Conservation (phyloP, 2,888 invertebrate species). For the Perdita meconis region DNA sequence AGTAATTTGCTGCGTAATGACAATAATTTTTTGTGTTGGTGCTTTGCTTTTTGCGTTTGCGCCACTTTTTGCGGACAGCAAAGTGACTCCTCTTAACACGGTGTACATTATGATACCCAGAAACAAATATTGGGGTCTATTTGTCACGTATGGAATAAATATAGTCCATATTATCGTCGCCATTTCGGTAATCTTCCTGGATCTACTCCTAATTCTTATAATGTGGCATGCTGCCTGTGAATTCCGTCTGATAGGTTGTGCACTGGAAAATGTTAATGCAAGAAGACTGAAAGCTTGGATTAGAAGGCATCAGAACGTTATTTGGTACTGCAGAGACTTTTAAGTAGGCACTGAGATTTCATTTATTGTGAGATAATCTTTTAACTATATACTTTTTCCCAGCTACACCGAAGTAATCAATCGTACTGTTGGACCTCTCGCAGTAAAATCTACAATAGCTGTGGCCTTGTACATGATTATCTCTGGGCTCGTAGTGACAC, state of each 20-base stretch:
- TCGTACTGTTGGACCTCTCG: constrained; percentile 33
- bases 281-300: constrained; percentile 26
- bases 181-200: constrained; percentile 27
- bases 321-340: too few species aligned
- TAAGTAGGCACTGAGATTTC: too few species aligned
- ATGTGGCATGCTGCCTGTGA: constrained; percentile 49
- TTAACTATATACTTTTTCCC: neutral
- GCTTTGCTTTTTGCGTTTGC: constrained; percentile 14
- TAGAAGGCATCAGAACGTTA: constrained; percentile 36
- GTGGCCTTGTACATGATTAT: constrained; percentile 44
- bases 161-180: constrained; percentile 22
- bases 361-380: too few species aligned
- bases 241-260: constrained; percentile 23
- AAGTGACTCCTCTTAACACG: constrained; percentile 46
- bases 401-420: constrained; percentile 56
- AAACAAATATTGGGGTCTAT: constrained; percentile 38
- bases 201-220: constrained; percentile 45
- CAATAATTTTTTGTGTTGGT: constrained; percentile 8
- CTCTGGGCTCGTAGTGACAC: constrained; percentile 47
- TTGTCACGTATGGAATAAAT: constrained; percentile 29
- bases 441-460: constrained; percentile 53
- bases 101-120: constrained; percentile 40
- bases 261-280: neutral
- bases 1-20: constrained; percentile 2
- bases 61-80: constrained; percentile 22